Base-by-base conservation (phyloP, 2,113 vertebrate genomes). In the Anguilla japonica region DNA sequence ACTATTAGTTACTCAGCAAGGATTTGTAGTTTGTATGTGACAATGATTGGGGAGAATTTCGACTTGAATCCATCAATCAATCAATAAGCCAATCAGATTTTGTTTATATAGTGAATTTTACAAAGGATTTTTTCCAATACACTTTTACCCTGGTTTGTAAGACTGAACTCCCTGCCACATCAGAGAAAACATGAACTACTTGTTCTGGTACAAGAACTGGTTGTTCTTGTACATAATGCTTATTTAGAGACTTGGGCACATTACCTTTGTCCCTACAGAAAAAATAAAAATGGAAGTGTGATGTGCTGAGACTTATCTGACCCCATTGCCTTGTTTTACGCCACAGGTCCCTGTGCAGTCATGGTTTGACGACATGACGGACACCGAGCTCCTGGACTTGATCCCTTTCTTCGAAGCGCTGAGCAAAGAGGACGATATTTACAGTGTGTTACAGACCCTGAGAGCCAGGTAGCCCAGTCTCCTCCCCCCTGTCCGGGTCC, bases 281-380 rank as follows among this genome's bases (percentile, higher is more conserved):
- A 15, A 75, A n/a, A 75, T 71, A 4, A n/a, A 7, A 22, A 71
- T 26, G 63, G 18, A 20, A 75, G 5, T 7, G n/a, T 75, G 26
- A 20, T n/a, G 22, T 67, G 60, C 11, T 11, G 71, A 75, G n/a
- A 34, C 39, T 60, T 13, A 56, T n/a, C 41, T 43, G 75, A 67
- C 85, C 71, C 50, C 8, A 18, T n/a, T 56, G 5, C 11, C 39
- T 46, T 81, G 2, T 67, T 82, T 88, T n/a, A 81, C 5, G 85
- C 80, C 56, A 16, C 93, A 99, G 98, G 98, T 99, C 89, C 98
- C 98, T 41, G 98, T 99, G 91, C 98, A 99, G 95, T 99, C 98
- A 89, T 99, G 98, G 98, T 99, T 99, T 88, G 98, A 99, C 81
- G 98, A 99, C 96, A 97, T 99, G 97, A 94, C 96, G 0, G 98